These are phyloP conservation scores for Lycodopsis pacificus DNA, from an alignment of 2,797 vertebrate species.

Conservation along the genomic window DNA sequence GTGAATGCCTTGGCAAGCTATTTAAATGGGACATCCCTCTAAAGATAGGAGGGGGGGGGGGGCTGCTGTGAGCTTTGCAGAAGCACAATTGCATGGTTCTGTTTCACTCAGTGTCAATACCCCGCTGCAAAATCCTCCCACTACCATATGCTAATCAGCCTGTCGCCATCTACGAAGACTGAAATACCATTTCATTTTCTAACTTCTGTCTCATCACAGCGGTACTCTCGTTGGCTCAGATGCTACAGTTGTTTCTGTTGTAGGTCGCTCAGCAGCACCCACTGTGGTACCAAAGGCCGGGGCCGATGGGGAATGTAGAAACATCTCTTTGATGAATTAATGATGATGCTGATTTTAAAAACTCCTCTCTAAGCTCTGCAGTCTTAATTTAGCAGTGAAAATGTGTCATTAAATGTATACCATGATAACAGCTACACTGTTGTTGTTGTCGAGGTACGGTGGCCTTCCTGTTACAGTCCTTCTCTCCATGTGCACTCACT, in stretches of 20 bases:
- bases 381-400: neutral
- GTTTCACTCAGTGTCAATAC: conserved; percentile 51
- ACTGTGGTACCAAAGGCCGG: conserved; percentile 20
- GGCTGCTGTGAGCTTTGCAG: conserved; percentile 39
- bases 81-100: conserved; percentile 50
- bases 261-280: no score
- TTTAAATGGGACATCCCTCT: conserved; percentile 80
- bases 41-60: conserved; percentile 38
- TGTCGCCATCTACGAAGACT: conserved; percentile 17
- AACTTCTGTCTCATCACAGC: conserved; percentile 14
- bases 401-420: neutral
- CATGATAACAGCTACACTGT: neutral
- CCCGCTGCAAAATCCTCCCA: conserved; percentile 40
- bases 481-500: conserved; percentile 26
- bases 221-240: neutral
- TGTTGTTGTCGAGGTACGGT: conserved; percentile 6
- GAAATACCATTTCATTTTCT: conserved; percentile 18
- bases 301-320: conserved; percentile 41
- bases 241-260: conserved; percentile 14
- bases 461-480: neutral
- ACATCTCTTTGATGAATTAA: conserved; percentile 53
- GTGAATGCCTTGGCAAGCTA: conserved; percentile 65
- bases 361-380: neutral
- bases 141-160: conserved; percentile 38
- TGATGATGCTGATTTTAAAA: conserved; percentile 47